Base-by-base conservation (phyloP, 1,140 invertebrate genomes). In the Campoletis sonorensis region DNA sequence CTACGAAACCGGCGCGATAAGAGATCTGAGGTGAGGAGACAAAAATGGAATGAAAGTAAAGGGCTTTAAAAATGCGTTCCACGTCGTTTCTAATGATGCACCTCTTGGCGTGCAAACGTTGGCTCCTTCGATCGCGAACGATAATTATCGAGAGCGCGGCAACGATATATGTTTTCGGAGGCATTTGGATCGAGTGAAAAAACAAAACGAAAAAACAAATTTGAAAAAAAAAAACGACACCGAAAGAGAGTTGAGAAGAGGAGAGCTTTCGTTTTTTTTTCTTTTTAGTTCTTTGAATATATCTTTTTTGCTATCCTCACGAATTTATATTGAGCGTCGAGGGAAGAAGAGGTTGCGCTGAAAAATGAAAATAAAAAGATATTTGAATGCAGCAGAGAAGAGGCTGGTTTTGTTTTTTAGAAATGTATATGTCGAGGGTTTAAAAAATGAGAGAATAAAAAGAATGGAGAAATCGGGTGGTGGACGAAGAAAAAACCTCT, bases 141-240 rank as follows among this genome's bases (percentile, higher is more conserved):
- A 30, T 75, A 75, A 75, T 75, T 75, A 54, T 54, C 72, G 45
- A 49, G 72, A 75, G 72, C 72, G 72, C 72, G 40, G 72, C 72
- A 75, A 54, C 72, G 72, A 75, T 75, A 75, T 54, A 54, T 75
- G 40, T 75, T 75, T 75, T 75, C 45, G 49, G 40, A 75, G 72
- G 49, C 49, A 54, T 54, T 27, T 49, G 72, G 40, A 75, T 73
- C 8, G n/a, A 73, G n/a, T 26, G 2, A 37, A 40, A 40, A 71
- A 40, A 37, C 3, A 33, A 33, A 45, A n/a, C n/a, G 23, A 73
- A 73, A 49, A 73, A 45, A 45, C 7, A 45, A n/a, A n/a, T n/a
- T 45, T 8, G 8, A 3, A 1, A 45, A 45, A 45, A 45, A 45
- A 13, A 45, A 45, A 10, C 37, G 37, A 37, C 40, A 45, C 40